Conservation (phyloP, 2,797 vertebrate genomes). For the Sebastes variabilis region DNA sequence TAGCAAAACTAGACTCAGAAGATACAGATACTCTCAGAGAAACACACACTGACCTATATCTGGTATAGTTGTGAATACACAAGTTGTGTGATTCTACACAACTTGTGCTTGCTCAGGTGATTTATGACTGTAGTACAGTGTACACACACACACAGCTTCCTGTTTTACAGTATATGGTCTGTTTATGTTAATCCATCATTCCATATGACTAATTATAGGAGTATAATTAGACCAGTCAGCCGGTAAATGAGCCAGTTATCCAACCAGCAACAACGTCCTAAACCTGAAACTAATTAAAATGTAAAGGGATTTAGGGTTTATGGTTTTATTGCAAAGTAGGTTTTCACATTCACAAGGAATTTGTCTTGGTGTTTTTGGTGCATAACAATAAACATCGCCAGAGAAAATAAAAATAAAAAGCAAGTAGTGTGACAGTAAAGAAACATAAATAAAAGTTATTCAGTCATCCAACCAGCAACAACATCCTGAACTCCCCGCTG, state of each 20-base stretch:
- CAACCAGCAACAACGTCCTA: neutral
- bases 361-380: too few species aligned
- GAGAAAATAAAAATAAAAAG: too few species aligned
- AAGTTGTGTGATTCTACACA: neutral
- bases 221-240: neutral
- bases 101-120: neutral
- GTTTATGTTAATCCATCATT: neutral
- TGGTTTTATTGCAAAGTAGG: too few species aligned
- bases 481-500: neutral
- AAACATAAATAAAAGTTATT: too few species aligned
- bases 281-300: too few species aligned
- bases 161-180: neutral
- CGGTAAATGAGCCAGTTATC: neutral
- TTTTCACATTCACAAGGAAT: too few species aligned
- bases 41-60: constrained; percentile 29
- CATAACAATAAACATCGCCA: too few species aligned
- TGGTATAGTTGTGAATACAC: neutral
- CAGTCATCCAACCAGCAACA: too few species aligned
- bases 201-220: neutral
- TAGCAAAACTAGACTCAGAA: constrained; percentile 24
- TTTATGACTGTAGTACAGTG: neutral
- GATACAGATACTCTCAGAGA: constrained; percentile 8
- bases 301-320: too few species aligned
- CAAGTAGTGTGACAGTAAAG: too few species aligned
- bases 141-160: neutral